phyloP scores from a whole-genome alignment of 2,113 vertebrate genomes.

The Cavia porcellus region DNA sequence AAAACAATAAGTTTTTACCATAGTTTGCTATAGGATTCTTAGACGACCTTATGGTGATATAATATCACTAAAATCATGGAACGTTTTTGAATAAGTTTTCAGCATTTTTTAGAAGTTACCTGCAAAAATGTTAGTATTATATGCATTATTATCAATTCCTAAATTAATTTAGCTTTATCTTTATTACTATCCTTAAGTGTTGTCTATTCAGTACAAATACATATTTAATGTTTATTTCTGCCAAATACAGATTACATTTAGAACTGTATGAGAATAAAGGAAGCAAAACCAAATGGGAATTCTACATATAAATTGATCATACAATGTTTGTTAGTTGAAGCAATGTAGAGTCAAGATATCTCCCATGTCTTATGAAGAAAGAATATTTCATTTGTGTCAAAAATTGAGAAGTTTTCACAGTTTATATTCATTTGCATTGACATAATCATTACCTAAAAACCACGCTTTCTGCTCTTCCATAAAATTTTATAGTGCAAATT shows the following conservation, averaged over 20 bases:
- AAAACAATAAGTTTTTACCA: neutral
- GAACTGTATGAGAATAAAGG: neutral
- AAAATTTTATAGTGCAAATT: constrained; percentile 62
- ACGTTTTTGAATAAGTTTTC: neutral
- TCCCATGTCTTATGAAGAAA: neutral
- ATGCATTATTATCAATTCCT: neutral
- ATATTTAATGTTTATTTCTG: neutral
- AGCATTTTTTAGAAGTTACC: neutral
- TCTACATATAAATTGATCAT: neutral
- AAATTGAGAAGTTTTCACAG: neutral
- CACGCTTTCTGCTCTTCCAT: constrained; percentile 10
- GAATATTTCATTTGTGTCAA: neutral
- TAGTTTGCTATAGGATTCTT: neutral
- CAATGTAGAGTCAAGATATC: neutral
- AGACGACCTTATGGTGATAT: neutral
- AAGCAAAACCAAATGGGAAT: neutral
- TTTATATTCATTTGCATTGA: constrained; percentile 54
- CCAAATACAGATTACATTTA: neutral
- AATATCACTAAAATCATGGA: neutral
- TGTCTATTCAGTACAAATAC: neutral
- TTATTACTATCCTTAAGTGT: neutral
- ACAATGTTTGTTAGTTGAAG: neutral
- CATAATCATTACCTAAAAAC: constrained; percentile 19
- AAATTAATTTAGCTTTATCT: neutral
- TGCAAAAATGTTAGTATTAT: neutral